phyloP scores from a whole-genome alignment of 2,888 invertebrate genomes.

The Lampropteryx suffumata region DNA sequence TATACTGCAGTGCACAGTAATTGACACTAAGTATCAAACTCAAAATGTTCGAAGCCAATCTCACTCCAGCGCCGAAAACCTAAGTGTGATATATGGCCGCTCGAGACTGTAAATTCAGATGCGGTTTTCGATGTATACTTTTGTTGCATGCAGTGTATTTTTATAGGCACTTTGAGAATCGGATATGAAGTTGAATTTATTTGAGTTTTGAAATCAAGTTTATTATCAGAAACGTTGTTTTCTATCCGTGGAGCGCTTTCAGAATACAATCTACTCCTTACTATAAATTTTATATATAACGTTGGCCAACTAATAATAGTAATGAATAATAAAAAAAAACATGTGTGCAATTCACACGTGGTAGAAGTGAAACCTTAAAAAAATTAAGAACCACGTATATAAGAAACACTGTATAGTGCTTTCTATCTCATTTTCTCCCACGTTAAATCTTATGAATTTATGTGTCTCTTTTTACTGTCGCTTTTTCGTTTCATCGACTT shows the following conservation, averaged over 20 bases:
- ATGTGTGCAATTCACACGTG: too few species aligned
- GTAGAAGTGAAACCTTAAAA: too few species aligned
- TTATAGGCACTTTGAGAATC: conserved; percentile 31
- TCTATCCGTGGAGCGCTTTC: background rate
- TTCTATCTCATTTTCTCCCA: too few species aligned
- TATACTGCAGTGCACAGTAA: conserved; percentile 27
- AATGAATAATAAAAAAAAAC: too few species aligned
- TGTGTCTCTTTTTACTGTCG: too few species aligned
- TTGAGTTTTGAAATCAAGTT: conserved; percentile 27
- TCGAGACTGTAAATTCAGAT: conserved; percentile 26
- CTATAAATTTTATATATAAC: too few species aligned
- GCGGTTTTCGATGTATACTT: conserved; percentile 23
- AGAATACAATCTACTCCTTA: too few species aligned
- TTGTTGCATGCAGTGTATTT: conserved; percentile 35
- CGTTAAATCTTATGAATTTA: too few species aligned
- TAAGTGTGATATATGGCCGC: conserved; percentile 29
- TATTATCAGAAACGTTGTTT: conserved; percentile 14
- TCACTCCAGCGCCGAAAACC: conserved; percentile 18
- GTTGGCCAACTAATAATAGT: too few species aligned
- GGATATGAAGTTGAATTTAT: conserved; percentile 30
- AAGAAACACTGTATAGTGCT: too few species aligned
- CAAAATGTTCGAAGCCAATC: conserved; percentile 16
- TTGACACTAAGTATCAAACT: conserved; percentile 24
- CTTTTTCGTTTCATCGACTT: too few species aligned
- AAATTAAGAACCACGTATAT: too few species aligned